Evolutionary conservation across 2,797 vertebrate genomes (phyloP).

Genomic region (Crax fasciolata): DNA sequence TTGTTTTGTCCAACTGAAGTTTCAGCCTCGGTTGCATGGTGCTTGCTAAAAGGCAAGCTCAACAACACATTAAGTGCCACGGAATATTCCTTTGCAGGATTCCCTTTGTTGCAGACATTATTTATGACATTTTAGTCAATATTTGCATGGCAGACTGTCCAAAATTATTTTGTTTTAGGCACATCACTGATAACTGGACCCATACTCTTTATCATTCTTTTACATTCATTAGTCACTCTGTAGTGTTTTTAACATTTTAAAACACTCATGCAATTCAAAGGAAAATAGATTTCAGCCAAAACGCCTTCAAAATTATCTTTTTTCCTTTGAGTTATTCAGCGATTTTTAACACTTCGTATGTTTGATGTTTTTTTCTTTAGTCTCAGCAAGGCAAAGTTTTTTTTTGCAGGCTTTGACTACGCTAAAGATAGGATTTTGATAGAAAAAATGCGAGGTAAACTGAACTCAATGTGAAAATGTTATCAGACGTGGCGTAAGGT

Average conservation of each 20-base stretch:
- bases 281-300: constrained; percentile 79
- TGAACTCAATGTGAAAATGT: constrained; percentile 68
- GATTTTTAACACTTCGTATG: constrained; percentile 79
- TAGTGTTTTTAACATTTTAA: constrained; percentile 77
- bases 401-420: constrained; percentile 69
- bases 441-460: constrained; percentile 53
- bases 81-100: constrained; percentile 71
- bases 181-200: constrained; percentile 68
- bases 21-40: background rate
- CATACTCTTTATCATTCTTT: constrained; percentile 74
- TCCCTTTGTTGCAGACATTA: constrained; percentile 74
- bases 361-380: constrained; percentile 78
- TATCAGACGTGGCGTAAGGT: constrained; percentile 67
- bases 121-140: constrained; percentile 75
- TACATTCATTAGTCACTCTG: constrained; percentile 72
- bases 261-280: constrained; percentile 79
- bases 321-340: constrained; percentile 77
- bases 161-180: constrained; percentile 73
- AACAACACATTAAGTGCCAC: constrained; percentile 56
- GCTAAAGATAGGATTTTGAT: constrained; percentile 65
- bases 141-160: constrained; percentile 65
- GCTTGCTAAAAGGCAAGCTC: constrained; percentile 48
- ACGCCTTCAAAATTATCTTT: constrained; percentile 79
- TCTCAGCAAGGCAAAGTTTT: constrained; percentile 67
- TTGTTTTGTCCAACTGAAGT: background rate